Conservation (phyloP, 1,140 invertebrate genomes). For the Drosophila eugracilis region DNA sequence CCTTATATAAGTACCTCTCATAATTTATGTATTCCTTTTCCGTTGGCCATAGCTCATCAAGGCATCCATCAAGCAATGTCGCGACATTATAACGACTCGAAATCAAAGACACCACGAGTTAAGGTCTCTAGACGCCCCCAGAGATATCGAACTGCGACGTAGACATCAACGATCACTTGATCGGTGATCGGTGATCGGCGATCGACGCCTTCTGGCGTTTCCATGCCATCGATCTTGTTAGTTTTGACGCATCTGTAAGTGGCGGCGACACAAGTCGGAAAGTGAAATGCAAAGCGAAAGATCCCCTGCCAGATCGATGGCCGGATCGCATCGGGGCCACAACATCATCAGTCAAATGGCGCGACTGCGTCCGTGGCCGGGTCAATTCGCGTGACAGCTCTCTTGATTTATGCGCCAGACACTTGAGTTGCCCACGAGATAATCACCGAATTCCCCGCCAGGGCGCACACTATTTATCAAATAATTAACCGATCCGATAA, state of each 20-base stretch:
- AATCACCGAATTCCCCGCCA: conserved; percentile 33
- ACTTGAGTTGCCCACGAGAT: conserved; percentile 52
- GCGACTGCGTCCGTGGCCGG: conserved; percentile 56
- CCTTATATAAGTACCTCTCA: not conserved
- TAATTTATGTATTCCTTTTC: not conserved
- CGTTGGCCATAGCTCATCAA: not conserved
- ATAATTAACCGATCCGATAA: conserved; percentile 62
- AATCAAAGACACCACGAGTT: conserved; percentile 3
- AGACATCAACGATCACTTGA: conserved; percentile 1
- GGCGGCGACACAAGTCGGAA: conserved; percentile 36
- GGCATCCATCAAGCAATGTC: conserved; percentile 15
- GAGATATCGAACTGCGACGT: not conserved
- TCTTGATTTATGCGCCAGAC: conserved; percentile 54
- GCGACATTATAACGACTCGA: conserved; percentile 6
- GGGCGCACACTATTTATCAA: conserved; percentile 56
- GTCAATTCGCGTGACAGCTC: conserved; percentile 68
- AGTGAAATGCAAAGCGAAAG: conserved; percentile 36
- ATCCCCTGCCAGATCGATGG: conserved; percentile 26
- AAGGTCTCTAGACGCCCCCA: not conserved
- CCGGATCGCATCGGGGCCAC: conserved; percentile 22
- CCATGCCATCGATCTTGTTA: conserved; percentile 63
- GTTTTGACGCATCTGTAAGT: conserved; percentile 61
- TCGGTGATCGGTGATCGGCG: conserved; percentile 11
- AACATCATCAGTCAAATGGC: conserved; percentile 72
- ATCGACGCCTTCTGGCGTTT: conserved; percentile 15